A percentile compares a stretch with the other conserved stretches of the same genome.
Conservation (phyloP, 1,140 invertebrate species). For the Trissolcus basalis region DNA sequence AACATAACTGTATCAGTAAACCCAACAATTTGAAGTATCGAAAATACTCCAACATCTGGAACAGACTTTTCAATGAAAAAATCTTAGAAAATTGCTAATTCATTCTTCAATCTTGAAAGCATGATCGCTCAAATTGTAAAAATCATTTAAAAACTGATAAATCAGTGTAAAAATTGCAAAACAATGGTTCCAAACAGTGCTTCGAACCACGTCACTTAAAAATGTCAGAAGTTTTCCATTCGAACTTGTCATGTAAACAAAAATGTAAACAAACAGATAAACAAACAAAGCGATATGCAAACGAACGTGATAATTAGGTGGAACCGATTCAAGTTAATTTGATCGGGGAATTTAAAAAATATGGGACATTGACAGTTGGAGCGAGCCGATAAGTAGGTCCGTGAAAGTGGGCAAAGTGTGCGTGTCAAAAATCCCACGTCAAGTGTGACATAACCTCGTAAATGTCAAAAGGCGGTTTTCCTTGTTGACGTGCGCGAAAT, state of each 20-base stretch:
- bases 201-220: slow-evolving; percentile 26
- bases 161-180: neutral
- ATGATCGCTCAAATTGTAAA: slow-evolving; percentile 1
- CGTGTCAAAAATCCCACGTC: slow-evolving; percentile 43
- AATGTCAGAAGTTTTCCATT: too few species aligned
- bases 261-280: neutral
- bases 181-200: slow-evolving; percentile 7
- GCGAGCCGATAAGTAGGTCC: slow-evolving; percentile 57
- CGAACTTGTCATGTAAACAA: too few species aligned
- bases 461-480: neutral
- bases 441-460: slow-evolving; percentile 7
- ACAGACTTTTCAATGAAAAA: slow-evolving; percentile 12
- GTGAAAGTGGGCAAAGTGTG: slow-evolving; percentile 58
- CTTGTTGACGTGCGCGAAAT: neutral
- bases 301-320: neutral
- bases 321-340: slow-evolving; percentile 1
- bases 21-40: slow-evolving; percentile 7
- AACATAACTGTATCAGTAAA: slow-evolving; percentile 40
- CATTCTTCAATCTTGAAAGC: too few species aligned
- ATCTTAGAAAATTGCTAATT: too few species aligned
- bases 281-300: neutral
- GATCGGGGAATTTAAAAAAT: slow-evolving; percentile 2
- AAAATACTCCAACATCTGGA: slow-evolving; percentile 10
- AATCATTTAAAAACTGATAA: neutral
- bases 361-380: slow-evolving; percentile 2